These are phyloP conservation scores for Drosophila pandora DNA, from an alignment of 1,140 invertebrate species.

Conservation along the genomic window DNA sequence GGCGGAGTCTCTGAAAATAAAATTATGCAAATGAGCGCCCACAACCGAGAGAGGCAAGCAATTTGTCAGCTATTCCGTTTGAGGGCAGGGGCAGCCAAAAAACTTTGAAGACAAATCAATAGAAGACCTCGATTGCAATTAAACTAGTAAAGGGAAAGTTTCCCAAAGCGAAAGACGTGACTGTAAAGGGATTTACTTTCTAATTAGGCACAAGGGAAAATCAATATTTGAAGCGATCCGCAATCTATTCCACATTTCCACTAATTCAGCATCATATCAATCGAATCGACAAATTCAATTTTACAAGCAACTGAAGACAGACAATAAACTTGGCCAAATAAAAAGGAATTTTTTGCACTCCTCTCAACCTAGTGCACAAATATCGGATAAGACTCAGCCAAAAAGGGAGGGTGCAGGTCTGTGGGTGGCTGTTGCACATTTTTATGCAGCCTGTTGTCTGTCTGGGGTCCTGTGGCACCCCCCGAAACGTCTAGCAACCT, in stretches of 20 bases:
- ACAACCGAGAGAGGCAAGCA: constrained; percentile 34
- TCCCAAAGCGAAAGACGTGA: constrained; percentile 41
- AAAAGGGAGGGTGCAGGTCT: background rate
- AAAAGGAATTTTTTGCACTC: constrained; percentile 21
- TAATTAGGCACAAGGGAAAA: constrained; percentile 51
- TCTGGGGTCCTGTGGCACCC: constrained; percentile 1
- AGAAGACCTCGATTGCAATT: constrained; percentile 55
- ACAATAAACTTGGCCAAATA: constrained; percentile 31
- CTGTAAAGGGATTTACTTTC: constrained; percentile 35
- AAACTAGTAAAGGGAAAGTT: constrained; percentile 66
- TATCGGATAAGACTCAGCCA: constrained; percentile 39
- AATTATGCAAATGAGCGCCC: constrained; percentile 68
- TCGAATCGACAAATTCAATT: constrained; percentile 55
- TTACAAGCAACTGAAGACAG: constrained; percentile 58
- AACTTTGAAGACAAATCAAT: constrained; percentile 73
- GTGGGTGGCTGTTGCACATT: constrained; percentile 36
- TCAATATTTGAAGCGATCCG: constrained; percentile 27
- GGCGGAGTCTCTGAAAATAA: constrained; percentile 29
- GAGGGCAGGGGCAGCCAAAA: constrained; percentile 16
- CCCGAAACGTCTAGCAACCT: background rate
- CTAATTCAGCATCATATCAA: constrained; percentile 34
- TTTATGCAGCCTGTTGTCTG: constrained; percentile 48
- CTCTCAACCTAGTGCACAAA: constrained; percentile 23
- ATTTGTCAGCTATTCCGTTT: constrained; percentile 58
- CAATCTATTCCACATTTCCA: constrained; percentile 12